A percentile compares a stretch with the other conserved stretches of the same genome.
These are phyloP conservation scores for Percopsis omiscomaycus DNA, from an alignment of 2,797 vertebrate species.

Conservation along the genomic window DNA sequence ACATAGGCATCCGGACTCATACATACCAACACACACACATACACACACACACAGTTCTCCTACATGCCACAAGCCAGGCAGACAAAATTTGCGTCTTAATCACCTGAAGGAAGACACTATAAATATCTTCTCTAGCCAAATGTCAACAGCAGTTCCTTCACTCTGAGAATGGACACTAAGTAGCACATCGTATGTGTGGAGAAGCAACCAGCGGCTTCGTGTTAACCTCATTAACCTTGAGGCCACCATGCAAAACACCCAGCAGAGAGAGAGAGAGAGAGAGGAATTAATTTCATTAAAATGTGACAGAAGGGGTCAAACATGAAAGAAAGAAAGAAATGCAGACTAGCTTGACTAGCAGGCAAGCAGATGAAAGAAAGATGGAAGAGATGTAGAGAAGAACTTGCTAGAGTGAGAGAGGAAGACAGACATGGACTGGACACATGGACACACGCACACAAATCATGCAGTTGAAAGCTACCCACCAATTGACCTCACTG, in stretches of 20 bases:
- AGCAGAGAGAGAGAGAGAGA: not conserved
- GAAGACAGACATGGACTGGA: not conserved
- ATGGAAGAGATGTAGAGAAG: too few relatives aligned
- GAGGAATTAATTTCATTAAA: not conserved
- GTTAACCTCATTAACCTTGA: constrained; percentile 37
- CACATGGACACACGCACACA: constrained; percentile 5
- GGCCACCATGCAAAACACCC: constrained; percentile 2
- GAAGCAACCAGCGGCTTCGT: constrained; percentile 9
- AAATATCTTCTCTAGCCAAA: constrained; percentile 23
- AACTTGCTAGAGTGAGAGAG: not conserved
- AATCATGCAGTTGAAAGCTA: constrained; percentile 15
- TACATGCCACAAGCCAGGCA: constrained; percentile 5
- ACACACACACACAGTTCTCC: not conserved
- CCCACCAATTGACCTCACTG: constrained; percentile 25
- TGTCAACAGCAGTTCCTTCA: constrained; percentile 4
- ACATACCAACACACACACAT: not conserved
- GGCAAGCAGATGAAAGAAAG: not conserved
- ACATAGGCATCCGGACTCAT: not conserved
- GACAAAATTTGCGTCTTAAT: not conserved
- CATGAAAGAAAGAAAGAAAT: not conserved
- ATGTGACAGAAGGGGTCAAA: not conserved
- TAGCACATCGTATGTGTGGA: constrained; percentile 12
- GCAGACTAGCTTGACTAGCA: not conserved
- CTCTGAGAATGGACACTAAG: constrained; percentile 9
- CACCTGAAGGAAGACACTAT: constrained; percentile 25